Evolutionary conservation across 2,113 vertebrate species (phyloP).

Genomic region (Felis chaus): DNA sequence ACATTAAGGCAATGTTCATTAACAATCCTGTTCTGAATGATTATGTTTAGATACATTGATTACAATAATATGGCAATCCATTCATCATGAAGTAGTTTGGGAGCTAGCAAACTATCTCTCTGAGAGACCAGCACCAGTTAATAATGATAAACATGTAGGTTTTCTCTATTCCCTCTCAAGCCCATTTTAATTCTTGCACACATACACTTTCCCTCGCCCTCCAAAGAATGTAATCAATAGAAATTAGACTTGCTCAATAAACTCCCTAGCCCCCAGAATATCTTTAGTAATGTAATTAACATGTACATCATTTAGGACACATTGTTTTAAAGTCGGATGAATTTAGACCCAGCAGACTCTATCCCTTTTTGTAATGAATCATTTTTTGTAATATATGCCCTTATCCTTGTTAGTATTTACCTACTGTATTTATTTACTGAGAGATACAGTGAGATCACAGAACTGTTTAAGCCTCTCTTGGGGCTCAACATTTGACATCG

Average conservation of each 20-base stretch:
- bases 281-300: constrained; percentile 63
- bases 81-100: constrained; percentile 51
- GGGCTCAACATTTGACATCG: not conserved
- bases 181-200: constrained; percentile 23
- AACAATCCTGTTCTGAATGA: constrained; percentile 28
- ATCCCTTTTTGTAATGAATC: constrained; percentile 38
- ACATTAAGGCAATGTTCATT: constrained; percentile 28
- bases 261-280: constrained; percentile 30
- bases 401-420: constrained; percentile 48
- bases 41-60: constrained; percentile 60
- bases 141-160: constrained; percentile 49
- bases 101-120: constrained; percentile 51
- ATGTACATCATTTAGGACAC: constrained; percentile 34
- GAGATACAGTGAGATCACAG: constrained; percentile 30
- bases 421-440: constrained; percentile 30
- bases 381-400: not conserved
- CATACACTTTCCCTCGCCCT: not conserved
- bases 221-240: constrained; percentile 59
- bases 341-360: constrained; percentile 49
- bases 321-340: constrained; percentile 50
- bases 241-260: constrained; percentile 66
- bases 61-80: constrained; percentile 34
- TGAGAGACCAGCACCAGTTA: constrained; percentile 45
- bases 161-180: constrained; percentile 51
- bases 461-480: not conserved